Evolutionary conservation across 2,888 invertebrate species (phyloP).

Genomic region (Acleris laterana): DNA sequence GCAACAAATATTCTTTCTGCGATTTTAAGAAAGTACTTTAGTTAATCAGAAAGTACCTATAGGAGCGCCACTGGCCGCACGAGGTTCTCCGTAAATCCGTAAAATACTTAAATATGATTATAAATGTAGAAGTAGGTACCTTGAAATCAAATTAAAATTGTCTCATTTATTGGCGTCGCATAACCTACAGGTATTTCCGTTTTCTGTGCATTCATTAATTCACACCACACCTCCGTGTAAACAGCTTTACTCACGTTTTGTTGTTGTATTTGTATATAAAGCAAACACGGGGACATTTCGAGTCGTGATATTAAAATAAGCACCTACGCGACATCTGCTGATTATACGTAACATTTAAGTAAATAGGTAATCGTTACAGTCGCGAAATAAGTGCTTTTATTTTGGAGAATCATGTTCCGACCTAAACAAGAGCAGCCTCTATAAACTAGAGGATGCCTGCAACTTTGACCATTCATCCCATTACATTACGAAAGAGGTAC

Average conservation of each 20-base stretch:
- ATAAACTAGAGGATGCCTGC: too few species aligned
- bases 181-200: conserved; percentile 9
- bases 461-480: too few species aligned
- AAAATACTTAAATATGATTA: neutral
- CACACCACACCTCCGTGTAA: conserved; percentile 61
- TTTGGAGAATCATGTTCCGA: neutral
- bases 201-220: conserved; percentile 50
- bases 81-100: neutral
- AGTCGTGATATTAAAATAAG: conserved; percentile 71
- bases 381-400: conserved; percentile 4
- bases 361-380: conserved; percentile 21
- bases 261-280: conserved; percentile 48
- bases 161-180: neutral
- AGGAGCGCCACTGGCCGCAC: neutral
- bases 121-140: neutral
- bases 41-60: too few species aligned
- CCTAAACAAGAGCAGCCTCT: neutral
- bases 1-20: too few species aligned
- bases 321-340: conserved; percentile 53
- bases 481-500: too few species aligned
- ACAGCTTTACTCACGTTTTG: conserved; percentile 62
- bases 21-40: too few species aligned
- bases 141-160: neutral
- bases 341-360: conserved; percentile 22
- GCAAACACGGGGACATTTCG: conserved; percentile 60